phyloP scores from a whole-genome alignment of 2,888 invertebrate species.

The Lasioglossum malachurum region DNA sequence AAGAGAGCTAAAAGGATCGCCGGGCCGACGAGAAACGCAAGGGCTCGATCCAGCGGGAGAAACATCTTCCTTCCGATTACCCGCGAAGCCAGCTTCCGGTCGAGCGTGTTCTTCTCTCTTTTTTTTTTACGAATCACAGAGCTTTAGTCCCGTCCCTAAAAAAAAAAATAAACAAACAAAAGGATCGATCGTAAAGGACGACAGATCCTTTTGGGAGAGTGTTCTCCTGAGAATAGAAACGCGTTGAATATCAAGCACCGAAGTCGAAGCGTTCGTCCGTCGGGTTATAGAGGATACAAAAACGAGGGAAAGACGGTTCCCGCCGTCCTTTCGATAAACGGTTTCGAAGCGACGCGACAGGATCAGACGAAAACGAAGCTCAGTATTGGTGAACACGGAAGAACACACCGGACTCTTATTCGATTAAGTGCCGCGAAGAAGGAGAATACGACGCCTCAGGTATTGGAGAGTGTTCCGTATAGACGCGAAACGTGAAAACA shows the following conservation, averaged over 20 bases:
- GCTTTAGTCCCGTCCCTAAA: constrained; percentile 69
- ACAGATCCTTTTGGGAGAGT: background rate
- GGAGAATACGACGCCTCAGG: constrained; percentile 39
- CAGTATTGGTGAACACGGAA: constrained; percentile 25
- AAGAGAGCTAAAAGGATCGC: constrained; percentile 11
- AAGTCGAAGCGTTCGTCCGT: constrained; percentile 50
- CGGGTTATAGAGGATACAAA: background rate
- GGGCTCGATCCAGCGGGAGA: constrained; percentile 31
- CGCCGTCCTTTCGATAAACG: constrained; percentile 28
- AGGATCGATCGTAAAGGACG: constrained; percentile 6
- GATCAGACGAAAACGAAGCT: constrained; percentile 13
- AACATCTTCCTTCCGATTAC: constrained; percentile 29
- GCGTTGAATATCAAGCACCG: background rate
- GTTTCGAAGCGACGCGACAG: constrained; percentile 10
- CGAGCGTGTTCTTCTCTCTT: constrained; percentile 69
- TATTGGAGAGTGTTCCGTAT: constrained; percentile 61
- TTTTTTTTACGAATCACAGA: constrained; percentile 70
- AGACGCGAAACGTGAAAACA: constrained; percentile 72
- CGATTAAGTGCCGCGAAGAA: constrained; percentile 47
- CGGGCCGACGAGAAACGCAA: constrained; percentile 50
- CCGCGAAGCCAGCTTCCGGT: constrained; percentile 55
- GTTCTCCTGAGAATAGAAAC: constrained; percentile 7
- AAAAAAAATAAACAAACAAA: background rate
- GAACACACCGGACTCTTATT: constrained; percentile 41
- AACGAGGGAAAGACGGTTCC: constrained; percentile 19